These are phyloP conservation scores for Dermolepida albohirtum DNA, from an alignment of 2,888 invertebrate genomes.

Conservation along the genomic window DNA sequence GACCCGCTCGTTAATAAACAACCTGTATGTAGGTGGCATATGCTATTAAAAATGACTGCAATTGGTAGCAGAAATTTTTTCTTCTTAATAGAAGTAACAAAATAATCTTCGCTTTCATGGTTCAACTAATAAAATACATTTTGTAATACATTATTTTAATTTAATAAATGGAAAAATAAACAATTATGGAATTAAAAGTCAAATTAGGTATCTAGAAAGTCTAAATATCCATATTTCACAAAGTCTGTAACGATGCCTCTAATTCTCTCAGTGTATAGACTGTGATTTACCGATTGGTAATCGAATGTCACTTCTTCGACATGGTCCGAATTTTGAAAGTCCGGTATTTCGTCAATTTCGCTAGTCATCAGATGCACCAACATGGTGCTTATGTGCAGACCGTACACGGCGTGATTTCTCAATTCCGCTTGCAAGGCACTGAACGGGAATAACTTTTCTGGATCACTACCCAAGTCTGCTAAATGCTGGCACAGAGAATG, in stretches of 20 bases:
- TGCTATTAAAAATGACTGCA: too few species aligned
- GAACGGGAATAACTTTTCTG: slow-evolving; percentile 53
- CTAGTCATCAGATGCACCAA: slow-evolving; percentile 52
- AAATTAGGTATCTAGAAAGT: slow-evolving; percentile 10
- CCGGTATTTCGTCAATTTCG: slow-evolving; percentile 52
- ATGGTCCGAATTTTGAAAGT: slow-evolving; percentile 41
- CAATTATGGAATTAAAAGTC: too few species aligned
- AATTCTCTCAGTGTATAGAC: slow-evolving; percentile 22
- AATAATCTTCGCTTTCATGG: too few species aligned
- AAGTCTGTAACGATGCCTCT: slow-evolving; percentile 29
- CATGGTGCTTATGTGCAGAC: slow-evolving; percentile 49
- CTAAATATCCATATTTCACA: slow-evolving; percentile 25
- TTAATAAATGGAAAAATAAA: too few species aligned
- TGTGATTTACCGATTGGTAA: slow-evolving; percentile 20
- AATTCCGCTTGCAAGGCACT: slow-evolving; percentile 52
- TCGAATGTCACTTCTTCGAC: slow-evolving; percentile 1
- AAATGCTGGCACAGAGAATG: slow-evolving; percentile 51
- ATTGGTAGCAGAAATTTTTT: too few species aligned
- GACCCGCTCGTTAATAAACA: too few species aligned
- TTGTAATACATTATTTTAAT: too few species aligned
- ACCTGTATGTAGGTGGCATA: too few species aligned
- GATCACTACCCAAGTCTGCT: slow-evolving; percentile 51
- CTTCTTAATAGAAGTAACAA: too few species aligned
- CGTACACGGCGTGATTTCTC: slow-evolving; percentile 51
- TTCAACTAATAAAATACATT: too few species aligned